Conservation (phyloP, 2,797 vertebrate genomes). For the Chelon auratus region DNA sequence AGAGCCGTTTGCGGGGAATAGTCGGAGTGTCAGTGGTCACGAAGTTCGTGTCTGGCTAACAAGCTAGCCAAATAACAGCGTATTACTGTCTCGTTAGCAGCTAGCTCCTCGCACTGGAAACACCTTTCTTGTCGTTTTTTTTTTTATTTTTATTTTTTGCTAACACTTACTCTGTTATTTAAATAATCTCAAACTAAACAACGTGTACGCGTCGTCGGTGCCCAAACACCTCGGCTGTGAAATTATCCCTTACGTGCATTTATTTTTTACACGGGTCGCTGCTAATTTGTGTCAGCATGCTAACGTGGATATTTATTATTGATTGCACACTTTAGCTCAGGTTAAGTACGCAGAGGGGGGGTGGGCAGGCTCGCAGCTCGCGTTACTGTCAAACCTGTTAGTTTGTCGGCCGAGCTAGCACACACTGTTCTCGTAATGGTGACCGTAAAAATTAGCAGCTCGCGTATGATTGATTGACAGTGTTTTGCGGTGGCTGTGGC, state of each 20-base stretch:
- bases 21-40: conserved; percentile 77
- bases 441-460: conserved; percentile 69
- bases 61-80: conserved; percentile 73
- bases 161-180: background rate
- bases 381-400: conserved; percentile 47
- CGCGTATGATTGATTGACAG: conserved; percentile 79
- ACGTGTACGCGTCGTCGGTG: background rate
- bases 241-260: conserved; percentile 23
- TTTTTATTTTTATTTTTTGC: background rate
- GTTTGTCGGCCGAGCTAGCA: conserved; percentile 41
- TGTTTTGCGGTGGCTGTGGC: conserved; percentile 69
- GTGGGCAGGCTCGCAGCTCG: background rate
- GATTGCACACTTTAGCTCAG: conserved; percentile 23
- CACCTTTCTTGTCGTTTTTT: conserved; percentile 6
- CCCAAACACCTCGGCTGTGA: conserved; percentile 30
- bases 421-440: conserved; percentile 74
- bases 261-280: conserved; percentile 26
- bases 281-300: conserved; percentile 52
- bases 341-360: background rate
- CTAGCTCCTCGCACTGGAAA: conserved; percentile 48
- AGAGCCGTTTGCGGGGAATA: conserved; percentile 43
- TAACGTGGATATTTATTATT: conserved; percentile 48
- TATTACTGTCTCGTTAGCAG: conserved; percentile 68
- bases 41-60: conserved; percentile 82
- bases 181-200: conserved; percentile 4